A percentile compares a stretch with the other conserved stretches of the same genome.
Conservation (phyloP, 35 echinoderm and acorn worm genomes). For the Hemicentrotus pulcherrimus region DNA sequence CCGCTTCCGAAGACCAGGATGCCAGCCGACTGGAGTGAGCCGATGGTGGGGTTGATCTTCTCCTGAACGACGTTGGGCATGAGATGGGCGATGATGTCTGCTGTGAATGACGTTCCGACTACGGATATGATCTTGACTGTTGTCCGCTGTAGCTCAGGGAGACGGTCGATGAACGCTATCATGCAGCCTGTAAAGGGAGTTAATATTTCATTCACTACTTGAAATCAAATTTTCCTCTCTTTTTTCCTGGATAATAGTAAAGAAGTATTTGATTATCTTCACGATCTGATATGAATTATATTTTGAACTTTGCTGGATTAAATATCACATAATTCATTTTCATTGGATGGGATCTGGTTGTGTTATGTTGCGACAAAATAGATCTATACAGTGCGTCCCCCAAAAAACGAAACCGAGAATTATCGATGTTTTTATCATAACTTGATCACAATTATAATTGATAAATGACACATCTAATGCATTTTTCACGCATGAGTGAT, state of each 20-base stretch:
- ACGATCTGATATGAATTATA: not conserved
- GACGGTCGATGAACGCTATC: slow-evolving; percentile 94
- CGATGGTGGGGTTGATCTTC: slow-evolving; percentile 65
- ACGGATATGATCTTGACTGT: slow-evolving; percentile 92
- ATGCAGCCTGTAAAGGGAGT: slow-evolving; percentile 69
- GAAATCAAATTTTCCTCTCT: not conserved
- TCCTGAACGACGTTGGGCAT: slow-evolving; percentile 60
- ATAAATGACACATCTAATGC: too few species aligned
- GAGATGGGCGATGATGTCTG: slow-evolving; percentile 73
- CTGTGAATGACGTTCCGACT: slow-evolving; percentile 76
- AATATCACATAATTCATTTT: too few species aligned
- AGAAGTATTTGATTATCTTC: not conserved
- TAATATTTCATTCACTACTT: not conserved
- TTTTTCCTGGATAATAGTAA: not conserved
- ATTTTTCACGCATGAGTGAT: too few species aligned
- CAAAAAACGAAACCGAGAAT: too few species aligned
- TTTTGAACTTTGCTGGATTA: too few species aligned
- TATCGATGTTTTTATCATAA: too few species aligned
- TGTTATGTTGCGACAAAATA: too few species aligned
- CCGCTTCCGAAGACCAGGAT: not conserved
- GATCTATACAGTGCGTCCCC: too few species aligned
- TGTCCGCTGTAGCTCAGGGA: slow-evolving; percentile 73
- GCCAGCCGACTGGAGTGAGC: slow-evolving; percentile 49
- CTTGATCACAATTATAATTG: too few species aligned
- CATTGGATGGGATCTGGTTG: too few species aligned